A percentile compares a stretch with the other conserved stretches of the same genome.
Conservation (phyloP, 1,140 invertebrate species). For the Aricia agestis region DNA sequence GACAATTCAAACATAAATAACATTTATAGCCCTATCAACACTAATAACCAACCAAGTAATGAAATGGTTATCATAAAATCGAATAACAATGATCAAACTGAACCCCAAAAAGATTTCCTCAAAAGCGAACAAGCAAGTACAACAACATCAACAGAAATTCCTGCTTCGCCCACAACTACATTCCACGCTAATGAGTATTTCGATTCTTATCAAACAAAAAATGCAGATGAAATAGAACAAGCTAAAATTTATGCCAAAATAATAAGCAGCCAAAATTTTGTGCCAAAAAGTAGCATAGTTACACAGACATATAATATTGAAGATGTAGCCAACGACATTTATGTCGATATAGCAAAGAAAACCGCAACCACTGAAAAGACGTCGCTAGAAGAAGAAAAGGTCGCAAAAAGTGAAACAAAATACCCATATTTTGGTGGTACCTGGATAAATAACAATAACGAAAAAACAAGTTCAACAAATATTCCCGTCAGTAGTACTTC, state of each 20-base stretch:
- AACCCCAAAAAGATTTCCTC: neutral
- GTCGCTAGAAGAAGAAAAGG: neutral
- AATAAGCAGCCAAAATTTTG: slow-evolving; percentile 36
- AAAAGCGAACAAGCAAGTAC: neutral
- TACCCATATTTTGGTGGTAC: neutral
- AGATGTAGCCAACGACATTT: slow-evolving; percentile 35
- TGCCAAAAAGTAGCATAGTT: slow-evolving; percentile 43
- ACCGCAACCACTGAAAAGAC: slow-evolving; percentile 21
- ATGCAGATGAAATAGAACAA: slow-evolving; percentile 14
- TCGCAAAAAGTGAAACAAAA: slow-evolving; percentile 1
- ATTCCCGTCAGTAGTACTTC: slow-evolving; percentile 1
- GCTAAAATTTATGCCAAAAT: slow-evolving; percentile 23
- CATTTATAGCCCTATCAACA: neutral
- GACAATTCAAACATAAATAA: neutral
- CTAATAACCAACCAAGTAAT: neutral
- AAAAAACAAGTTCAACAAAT: slow-evolving; percentile 1
- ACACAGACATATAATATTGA: slow-evolving; percentile 49
- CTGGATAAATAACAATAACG: neutral
- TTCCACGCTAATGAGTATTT: neutral
- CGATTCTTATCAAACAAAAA: slow-evolving; percentile 5
- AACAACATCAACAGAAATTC: neutral
- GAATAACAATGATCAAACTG: neutral
- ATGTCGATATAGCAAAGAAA: slow-evolving; percentile 8
- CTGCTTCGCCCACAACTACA: neutral
- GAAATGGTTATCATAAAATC: neutral